Percentiles rank a stretch among this genome's conserved stretches.
Evolutionary conservation across 2,888 invertebrate species (phyloP).

Genomic region (Drosophila eohydei): DNA sequence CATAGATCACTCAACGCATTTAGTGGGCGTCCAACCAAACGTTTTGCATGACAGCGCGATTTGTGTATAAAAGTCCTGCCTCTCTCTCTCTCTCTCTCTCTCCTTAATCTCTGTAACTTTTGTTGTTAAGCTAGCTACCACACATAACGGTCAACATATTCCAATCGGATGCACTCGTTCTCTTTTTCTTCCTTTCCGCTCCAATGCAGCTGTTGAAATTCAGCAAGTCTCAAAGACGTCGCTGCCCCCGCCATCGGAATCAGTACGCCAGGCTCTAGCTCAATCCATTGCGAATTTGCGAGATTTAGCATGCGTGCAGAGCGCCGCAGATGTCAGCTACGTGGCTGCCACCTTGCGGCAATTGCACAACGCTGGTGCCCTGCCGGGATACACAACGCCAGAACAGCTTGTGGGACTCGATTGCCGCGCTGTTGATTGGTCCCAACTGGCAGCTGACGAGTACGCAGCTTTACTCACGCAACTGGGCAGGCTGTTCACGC

Average conservation of each 20-base stretch:
- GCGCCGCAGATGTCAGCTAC: conserved; percentile 80
- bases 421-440: conserved; percentile 76
- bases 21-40: conserved; percentile 37
- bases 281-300: conserved; percentile 66
- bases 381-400: conserved; percentile 87
- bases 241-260: conserved; percentile 45
- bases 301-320: conserved; percentile 77
- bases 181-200: conserved; percentile 83
- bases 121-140: conserved; percentile 46
- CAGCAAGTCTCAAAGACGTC: conserved; percentile 43
- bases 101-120: conserved; percentile 41
- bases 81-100: conserved; percentile 12
- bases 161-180: conserved; percentile 84
- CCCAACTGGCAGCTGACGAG: conserved; percentile 84
- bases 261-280: conserved; percentile 56
- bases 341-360: conserved; percentile 79
- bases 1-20: conserved; percentile 23
- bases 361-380: conserved; percentile 72
- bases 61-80: conserved; percentile 3
- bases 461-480: conserved; percentile 86
- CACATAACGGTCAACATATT: conserved; percentile 80
- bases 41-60: conserved; percentile 56
- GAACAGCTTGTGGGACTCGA: conserved; percentile 88
- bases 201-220: conserved; percentile 66
- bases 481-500: conserved; percentile 86